Conservation (phyloP, 2,888 invertebrate species). For the Odontocolon sp. region DNA sequence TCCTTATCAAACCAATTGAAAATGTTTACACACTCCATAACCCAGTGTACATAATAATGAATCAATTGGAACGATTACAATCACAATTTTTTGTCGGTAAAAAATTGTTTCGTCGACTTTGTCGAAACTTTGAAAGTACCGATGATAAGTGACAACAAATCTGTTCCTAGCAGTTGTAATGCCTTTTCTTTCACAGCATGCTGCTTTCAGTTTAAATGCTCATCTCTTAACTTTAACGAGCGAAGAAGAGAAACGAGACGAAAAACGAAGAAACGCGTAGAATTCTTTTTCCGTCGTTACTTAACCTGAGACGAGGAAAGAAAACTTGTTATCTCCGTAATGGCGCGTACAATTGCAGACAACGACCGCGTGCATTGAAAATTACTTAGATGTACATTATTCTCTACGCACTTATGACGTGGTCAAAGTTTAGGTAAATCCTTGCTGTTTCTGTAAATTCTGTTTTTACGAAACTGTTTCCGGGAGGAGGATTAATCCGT, state of each 20-base stretch:
- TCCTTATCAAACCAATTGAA: conserved; percentile 9
- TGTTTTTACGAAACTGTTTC: conserved; percentile 20
- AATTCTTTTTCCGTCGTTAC: conserved; percentile 30
- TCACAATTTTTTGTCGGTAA: neutral
- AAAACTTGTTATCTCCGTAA: conserved; percentile 27
- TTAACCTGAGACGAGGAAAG: conserved; percentile 20
- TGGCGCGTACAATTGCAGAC: conserved; percentile 8
- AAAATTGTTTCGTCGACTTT: neutral
- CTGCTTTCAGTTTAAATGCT: conserved; percentile 27
- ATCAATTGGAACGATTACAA: too few species aligned
- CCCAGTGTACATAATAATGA: neutral
- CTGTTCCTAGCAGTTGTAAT: conserved; percentile 13
- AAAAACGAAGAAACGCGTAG: conserved; percentile 43
- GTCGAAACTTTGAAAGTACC: neutral
- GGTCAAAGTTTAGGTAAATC: conserved; percentile 7
- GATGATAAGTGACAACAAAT: conserved; percentile 3
- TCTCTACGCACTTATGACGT: conserved; percentile 18
- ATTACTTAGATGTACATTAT: conserved; percentile 46
- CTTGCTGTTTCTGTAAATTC: conserved; percentile 21
- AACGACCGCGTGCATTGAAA: conserved; percentile 33
- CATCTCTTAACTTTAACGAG: conserved; percentile 40
- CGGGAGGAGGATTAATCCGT: conserved; percentile 32
- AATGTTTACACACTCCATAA: neutral
- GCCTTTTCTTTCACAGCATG: conserved; percentile 5
- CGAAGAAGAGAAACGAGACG: conserved; percentile 35